A percentile compares a stretch with the other conserved stretches of the same genome.
phyloP scores from a whole-genome alignment of 2,113 vertebrate species.

The Anas platyrhynchos region DNA sequence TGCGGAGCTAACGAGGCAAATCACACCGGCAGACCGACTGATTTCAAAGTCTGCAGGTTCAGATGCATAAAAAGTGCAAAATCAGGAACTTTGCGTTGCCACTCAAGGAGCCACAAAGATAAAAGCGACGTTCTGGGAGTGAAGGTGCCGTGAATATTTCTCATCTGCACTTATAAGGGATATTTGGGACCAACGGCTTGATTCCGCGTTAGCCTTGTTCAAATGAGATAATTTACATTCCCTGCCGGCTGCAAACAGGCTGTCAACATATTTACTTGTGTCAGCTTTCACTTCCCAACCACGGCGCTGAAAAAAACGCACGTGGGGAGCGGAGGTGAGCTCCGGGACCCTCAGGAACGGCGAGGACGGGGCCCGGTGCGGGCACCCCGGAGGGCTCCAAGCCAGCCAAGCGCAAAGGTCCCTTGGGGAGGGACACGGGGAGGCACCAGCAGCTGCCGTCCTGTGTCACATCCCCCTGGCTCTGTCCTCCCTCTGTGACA shows the following conservation, averaged over 20 bases:
- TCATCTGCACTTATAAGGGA: constrained; percentile 64
- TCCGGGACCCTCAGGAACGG: not conserved
- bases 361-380: not conserved
- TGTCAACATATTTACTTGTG: constrained; percentile 50
- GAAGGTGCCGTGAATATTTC: constrained; percentile 68
- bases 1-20: not conserved
- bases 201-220: constrained; percentile 42
- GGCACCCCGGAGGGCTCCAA: not conserved
- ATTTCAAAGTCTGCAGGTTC: constrained; percentile 60
- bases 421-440: not conserved
- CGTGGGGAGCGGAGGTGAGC: not conserved
- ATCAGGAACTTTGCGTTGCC: constrained; percentile 69
- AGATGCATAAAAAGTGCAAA: constrained; percentile 65
- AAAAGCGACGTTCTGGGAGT: constrained; percentile 64
- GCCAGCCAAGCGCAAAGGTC: not conserved
- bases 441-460: not conserved
- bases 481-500: not conserved
- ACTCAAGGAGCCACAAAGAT: constrained; percentile 68
- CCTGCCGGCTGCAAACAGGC: not conserved
- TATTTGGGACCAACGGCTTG: constrained; percentile 55
- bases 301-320: not conserved
- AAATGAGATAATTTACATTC: constrained; percentile 62
- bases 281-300: constrained; percentile 8
- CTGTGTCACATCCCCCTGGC: not conserved
- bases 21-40: constrained; percentile 45